Base-by-base conservation (phyloP, 1,140 invertebrate species). In the Xylocopa sonorina region DNA sequence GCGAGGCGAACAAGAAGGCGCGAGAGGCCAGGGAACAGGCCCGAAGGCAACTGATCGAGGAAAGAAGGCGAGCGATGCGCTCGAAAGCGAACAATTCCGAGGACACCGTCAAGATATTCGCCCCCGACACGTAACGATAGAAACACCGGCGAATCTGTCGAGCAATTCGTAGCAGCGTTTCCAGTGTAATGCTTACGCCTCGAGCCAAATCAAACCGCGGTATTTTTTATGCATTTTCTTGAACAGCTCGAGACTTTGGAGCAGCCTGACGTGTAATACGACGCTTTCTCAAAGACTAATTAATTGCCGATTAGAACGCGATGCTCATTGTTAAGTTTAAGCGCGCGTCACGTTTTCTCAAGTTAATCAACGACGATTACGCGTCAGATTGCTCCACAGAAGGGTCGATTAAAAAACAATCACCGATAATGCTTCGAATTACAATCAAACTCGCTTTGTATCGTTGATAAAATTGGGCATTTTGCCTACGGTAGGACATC, bases 1-100 rank as follows among this genome's bases (percentile, higher is more conserved):
- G 89, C 68, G 92, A 93, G 57, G 93, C 93, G 21, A 92, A 90
- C 78, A 93, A 94, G 77, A 93, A 94, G 87, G 92, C 93, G 93
- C 68, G 83, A 3, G 93, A 96, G 86, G 95, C 96, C 41, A 93
- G 97, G 3, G 97, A 98, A 87, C 96, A 96, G 66, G 95, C 96
- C 41, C 94, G 97, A 77, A 96, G 96, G 82, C 96, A 96, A 86
- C 94, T 98, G 93, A 90, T 98, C 63, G 97, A 97, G 87, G 96
- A 96, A 87, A 95, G 94, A 84, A 93, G 96, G 78, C 95, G 95
- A 82, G 95, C 95, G 12, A 95, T 96, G 94, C 93, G 94, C 71
- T 93, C 93, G 24, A 91, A 89, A 32, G 83, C 81, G 29, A 88
- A 93, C 82, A 91, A 93, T 60, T 80, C 89, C n/a, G 86, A 89